Evolutionary conservation across 2,888 invertebrate genomes (phyloP).

Genomic region (Gibbula magus): DNA sequence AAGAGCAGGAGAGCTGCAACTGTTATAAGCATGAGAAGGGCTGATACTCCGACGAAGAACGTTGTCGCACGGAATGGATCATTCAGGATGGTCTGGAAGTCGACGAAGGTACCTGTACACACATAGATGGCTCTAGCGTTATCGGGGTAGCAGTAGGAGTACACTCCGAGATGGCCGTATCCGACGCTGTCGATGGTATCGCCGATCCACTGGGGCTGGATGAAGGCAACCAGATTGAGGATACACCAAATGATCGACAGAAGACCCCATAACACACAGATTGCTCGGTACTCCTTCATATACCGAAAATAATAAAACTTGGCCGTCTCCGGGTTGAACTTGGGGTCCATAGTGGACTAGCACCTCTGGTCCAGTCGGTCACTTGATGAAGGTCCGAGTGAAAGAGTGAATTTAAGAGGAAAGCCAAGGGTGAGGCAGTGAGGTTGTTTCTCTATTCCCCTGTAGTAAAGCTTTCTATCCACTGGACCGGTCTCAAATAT

Average conservation of each 20-base stretch:
- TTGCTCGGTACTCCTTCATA: slow-evolving; percentile 80
- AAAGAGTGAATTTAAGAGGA: slow-evolving; percentile 16
- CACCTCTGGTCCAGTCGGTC: not conserved
- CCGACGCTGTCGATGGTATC: slow-evolving; percentile 77
- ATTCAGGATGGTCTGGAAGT: slow-evolving; percentile 86
- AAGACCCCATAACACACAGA: slow-evolving; percentile 97
- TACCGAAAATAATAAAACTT: slow-evolving; percentile 71
- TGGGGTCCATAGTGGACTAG: slow-evolving; percentile 42
- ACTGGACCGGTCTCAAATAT: slow-evolving; percentile 26
- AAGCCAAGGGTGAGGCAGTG: slow-evolving; percentile 15
- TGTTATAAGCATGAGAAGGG: slow-evolving; percentile 87
- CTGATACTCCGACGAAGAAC: slow-evolving; percentile 90
- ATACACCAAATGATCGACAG: slow-evolving; percentile 98
- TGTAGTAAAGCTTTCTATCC: slow-evolving; percentile 16
- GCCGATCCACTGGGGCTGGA: slow-evolving; percentile 84
- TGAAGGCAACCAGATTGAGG: slow-evolving; percentile 94
- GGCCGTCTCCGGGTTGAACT: slow-evolving; percentile 64
- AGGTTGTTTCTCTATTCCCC: not conserved
- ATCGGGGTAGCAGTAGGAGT: slow-evolving; percentile 84
- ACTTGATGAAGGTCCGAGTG: not conserved
- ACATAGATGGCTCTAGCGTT: slow-evolving; percentile 48
- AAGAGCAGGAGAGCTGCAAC: slow-evolving; percentile 92
- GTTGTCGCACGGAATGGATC: slow-evolving; percentile 90
- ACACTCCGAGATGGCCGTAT: slow-evolving; percentile 93
- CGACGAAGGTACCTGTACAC: slow-evolving; percentile 85